Evolutionary conservation across 2,797 vertebrate species (phyloP).

Genomic region (Telmatherina bonti): DNA sequence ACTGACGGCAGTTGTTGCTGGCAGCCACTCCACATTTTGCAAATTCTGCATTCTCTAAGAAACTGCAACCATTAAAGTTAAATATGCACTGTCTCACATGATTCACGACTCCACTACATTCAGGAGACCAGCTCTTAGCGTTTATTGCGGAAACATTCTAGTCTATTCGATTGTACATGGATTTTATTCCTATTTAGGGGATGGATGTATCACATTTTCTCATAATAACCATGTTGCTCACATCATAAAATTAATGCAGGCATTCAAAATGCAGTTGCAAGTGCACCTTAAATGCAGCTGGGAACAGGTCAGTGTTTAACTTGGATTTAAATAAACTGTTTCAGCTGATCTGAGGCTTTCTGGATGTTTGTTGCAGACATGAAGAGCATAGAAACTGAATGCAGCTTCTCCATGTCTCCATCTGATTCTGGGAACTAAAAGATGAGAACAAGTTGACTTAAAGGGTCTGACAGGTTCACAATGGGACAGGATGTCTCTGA

Average conservation of each 20-base stretch:
- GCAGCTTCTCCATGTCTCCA: too few relatives aligned
- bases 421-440: too few relatives aligned
- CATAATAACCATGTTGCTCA: background rate
- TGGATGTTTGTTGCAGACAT: too few relatives aligned
- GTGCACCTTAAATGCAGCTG: too few relatives aligned
- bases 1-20: constrained; percentile 59
- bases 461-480: too few relatives aligned
- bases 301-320: too few relatives aligned
- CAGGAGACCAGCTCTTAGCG: constrained; percentile 35
- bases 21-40: constrained; percentile 59
- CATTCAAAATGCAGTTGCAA: background rate
- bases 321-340: too few relatives aligned
- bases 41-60: constrained; percentile 50
- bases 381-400: too few relatives aligned
- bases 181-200: constrained; percentile 5
- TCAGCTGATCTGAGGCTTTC: too few relatives aligned
- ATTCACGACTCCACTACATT: constrained; percentile 54
- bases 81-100: constrained; percentile 60
- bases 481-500: too few relatives aligned
- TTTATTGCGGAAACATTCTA: constrained; percentile 55
- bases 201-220: constrained; percentile 22
- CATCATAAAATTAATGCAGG: background rate
- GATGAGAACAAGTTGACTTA: too few relatives aligned
- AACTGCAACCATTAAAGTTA: constrained; percentile 57
- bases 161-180: too few relatives aligned